Base-by-base conservation (phyloP, 2,888 invertebrate genomes). In the Drosophila neotestacea region DNA sequence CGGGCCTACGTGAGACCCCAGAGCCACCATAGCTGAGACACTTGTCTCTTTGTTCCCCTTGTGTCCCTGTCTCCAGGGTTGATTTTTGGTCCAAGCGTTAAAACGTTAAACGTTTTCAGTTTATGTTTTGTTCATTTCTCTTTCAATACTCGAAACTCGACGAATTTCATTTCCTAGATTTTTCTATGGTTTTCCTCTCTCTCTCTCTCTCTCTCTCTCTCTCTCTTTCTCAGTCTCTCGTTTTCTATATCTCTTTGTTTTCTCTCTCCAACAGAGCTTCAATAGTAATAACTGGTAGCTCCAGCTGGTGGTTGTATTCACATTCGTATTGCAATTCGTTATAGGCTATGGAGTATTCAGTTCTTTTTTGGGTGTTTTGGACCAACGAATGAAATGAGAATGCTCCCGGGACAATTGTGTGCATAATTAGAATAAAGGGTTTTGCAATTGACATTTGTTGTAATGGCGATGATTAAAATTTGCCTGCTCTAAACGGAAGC, bases 361-460 rank as follows among this genome's bases (percentile, higher is more conserved):
- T 39, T 52, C 6, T 27, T 11, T 27, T 59, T 73, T 64, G 38
- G 59, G n/a, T 48, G 11, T 11, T 58, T 34, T 28, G 48, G 7
- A n/a, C 11, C 34, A n/a, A 41, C 11, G 28, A 38, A 9, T 39
- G 30, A 58, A 27, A 42, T 67, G 70, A 9, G 46, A 76, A 88
- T 76, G 59, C 89, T 84, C 84, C 60, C 87, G 89, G 85, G 87
- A 84, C 84, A 76, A 84, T 87, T 88, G 89, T 81, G 73, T 87
- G 85, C 82, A 87, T 87, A 84, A 84, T 84, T 84, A 87, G 84
- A 84, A 78, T 72, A 83, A 85, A 89, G 85, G 85, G 89, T 83
- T 88, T 61, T 44, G 62, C 77, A 58, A 75, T 77, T 79, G 76
- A 76, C 77, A 71, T 76, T 76, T 56, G 39, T 54, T 60, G 60